phyloP scores from a whole-genome alignment of 2,888 invertebrate species.

The Heteromyza rotundicornis region DNA sequence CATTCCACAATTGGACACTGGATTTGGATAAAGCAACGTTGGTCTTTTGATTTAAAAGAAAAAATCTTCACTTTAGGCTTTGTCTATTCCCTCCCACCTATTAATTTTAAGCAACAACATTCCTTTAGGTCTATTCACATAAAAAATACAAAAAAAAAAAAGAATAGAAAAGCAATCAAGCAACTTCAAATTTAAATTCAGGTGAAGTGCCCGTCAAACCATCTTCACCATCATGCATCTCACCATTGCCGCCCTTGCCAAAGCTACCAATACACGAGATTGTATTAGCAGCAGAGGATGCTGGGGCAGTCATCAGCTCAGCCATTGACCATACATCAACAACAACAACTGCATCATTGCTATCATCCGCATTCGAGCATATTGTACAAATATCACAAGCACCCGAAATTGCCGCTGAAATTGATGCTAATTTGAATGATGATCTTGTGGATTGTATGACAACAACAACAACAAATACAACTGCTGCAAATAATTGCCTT shows the following conservation, averaged over 20 bases:
- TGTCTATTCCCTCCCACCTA: neutral
- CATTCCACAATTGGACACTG: neutral
- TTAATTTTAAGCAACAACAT: neutral
- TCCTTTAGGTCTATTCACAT: slow-evolving; percentile 33
- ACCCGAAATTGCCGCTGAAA: neutral
- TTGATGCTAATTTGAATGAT: slow-evolving; percentile 2
- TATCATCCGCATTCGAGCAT: slow-evolving; percentile 14
- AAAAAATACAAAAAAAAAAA: too few relatives aligned
- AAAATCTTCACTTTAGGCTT: slow-evolving; percentile 6
- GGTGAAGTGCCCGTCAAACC: slow-evolving; percentile 51
- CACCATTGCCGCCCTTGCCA: neutral
- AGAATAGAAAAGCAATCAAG: too few relatives aligned
- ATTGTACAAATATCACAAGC: slow-evolving; percentile 10
- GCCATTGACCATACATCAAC: too few relatives aligned
- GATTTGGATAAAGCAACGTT: slow-evolving; percentile 40
- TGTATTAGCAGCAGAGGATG: neutral
- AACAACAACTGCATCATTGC: slow-evolving; percentile 16
- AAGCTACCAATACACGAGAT: neutral
- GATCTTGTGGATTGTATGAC: slow-evolving; percentile 4
- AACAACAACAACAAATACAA: slow-evolving; percentile 1
- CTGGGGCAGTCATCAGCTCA: too few relatives aligned
- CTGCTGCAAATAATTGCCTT: too few relatives aligned
- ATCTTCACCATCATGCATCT: slow-evolving; percentile 26
- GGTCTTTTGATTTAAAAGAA: slow-evolving; percentile 36
- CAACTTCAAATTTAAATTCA: slow-evolving; percentile 44